Percentiles rank a stretch among this genome's conserved stretches.
Evolutionary conservation across 2,113 vertebrate genomes (phyloP).

Genomic region (Bubo blakistoni): DNA sequence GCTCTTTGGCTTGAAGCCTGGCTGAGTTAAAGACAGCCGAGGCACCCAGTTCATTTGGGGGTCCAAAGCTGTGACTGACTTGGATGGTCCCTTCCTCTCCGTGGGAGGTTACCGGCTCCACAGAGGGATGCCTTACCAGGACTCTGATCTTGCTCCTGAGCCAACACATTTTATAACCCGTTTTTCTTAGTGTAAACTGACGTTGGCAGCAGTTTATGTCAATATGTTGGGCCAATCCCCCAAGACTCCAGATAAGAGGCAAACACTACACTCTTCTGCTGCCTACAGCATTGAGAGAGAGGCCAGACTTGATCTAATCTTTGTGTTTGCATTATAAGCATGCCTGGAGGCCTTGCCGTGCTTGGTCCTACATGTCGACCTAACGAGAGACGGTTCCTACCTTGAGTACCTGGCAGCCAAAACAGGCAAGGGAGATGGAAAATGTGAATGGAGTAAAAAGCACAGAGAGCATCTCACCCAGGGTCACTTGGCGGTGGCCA

Average conservation of each 20-base stretch:
- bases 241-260: slow-evolving; percentile 59
- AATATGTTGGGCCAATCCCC: slow-evolving; percentile 45
- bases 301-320: slow-evolving; percentile 48
- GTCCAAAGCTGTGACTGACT: neutral
- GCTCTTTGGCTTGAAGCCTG: neutral
- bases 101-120: neutral
- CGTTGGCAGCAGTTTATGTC: slow-evolving; percentile 56
- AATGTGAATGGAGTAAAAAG: neutral
- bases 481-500: neutral
- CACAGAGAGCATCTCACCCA: neutral
- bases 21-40: neutral
- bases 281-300: slow-evolving; percentile 52
- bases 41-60: neutral
- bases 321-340: slow-evolving; percentile 47
- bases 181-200: slow-evolving; percentile 18
- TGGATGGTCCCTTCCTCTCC: neutral
- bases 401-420: neutral
- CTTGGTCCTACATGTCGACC: neutral
- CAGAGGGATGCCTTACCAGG: neutral
- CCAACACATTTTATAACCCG: slow-evolving; percentile 3
- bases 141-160: neutral
- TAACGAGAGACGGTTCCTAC: neutral
- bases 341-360: slow-evolving; percentile 29
- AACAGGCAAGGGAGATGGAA: neutral
- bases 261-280: slow-evolving; percentile 53